Conservation (phyloP, 2,888 invertebrate species). For the Acronicta leporina region DNA sequence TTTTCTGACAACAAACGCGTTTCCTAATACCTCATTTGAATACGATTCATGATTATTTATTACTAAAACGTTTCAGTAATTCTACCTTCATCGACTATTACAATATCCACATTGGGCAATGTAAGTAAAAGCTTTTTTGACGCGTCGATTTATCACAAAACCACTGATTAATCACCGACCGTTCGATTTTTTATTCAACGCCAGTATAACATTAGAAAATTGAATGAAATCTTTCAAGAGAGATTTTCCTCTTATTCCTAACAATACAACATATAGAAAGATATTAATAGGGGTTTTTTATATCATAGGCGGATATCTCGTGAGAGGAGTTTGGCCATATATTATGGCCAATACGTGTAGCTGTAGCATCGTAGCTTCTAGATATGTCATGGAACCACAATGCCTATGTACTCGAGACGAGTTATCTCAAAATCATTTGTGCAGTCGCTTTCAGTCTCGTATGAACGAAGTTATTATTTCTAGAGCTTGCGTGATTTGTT, state of each 20-base stretch:
- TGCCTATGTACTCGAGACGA: conserved; percentile 28
- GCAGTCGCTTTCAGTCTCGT: conserved; percentile 34
- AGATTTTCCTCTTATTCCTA: conserved; percentile 45
- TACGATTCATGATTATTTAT: conserved; percentile 48
- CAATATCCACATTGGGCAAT: conserved; percentile 53
- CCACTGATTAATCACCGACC: conserved; percentile 66
- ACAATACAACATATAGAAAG: conserved; percentile 55
- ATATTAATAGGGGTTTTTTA: conserved; percentile 55
- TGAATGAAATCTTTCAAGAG: conserved; percentile 54
- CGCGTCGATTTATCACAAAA: conserved; percentile 68
- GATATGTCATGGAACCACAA: conserved; percentile 31
- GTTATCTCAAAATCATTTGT: conserved; percentile 36
- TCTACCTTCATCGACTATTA: conserved; percentile 49
- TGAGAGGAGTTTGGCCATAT: conserved; percentile 35
- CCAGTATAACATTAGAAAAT: conserved; percentile 56
- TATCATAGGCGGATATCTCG: conserved; percentile 43
- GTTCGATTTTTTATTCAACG: conserved; percentile 62
- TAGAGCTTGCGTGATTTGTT: conserved; percentile 49
- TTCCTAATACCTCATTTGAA: conserved; percentile 36
- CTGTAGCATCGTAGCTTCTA: conserved; percentile 25
- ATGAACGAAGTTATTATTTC: conserved; percentile 46
- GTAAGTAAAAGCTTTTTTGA: conserved; percentile 66
- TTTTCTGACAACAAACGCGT: conserved; percentile 18
- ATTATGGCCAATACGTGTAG: conserved; percentile 38
- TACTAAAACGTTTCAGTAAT: conserved; percentile 45